Evolutionary conservation across 1,140 invertebrate genomes (phyloP).

Genomic region (Drosophila varians): DNA sequence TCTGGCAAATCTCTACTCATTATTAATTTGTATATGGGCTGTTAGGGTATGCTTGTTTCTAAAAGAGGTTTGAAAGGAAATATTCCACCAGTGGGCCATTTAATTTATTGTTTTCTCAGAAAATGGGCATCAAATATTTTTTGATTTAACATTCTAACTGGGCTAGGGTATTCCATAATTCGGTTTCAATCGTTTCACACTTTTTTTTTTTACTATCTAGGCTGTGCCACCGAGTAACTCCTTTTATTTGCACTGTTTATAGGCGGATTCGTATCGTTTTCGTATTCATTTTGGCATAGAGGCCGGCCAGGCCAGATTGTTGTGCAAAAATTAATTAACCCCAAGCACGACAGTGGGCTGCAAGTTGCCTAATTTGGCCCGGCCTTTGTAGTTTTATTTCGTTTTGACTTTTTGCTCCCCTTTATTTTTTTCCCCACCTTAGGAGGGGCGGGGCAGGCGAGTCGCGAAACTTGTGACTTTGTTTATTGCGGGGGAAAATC

Average conservation of each 20-base stretch:
- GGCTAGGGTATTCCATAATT: constrained; percentile 8
- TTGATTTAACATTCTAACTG: too few relatives aligned
- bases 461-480: constrained; percentile 21
- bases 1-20: constrained; percentile 25
- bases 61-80: neutral
- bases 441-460: constrained; percentile 35
- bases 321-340: constrained; percentile 75
- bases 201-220: constrained; percentile 12
- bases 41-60: constrained; percentile 2
- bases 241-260: constrained; percentile 54
- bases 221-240: constrained; percentile 7
- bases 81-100: too few relatives aligned
- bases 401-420: constrained; percentile 1
- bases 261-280: constrained; percentile 34
- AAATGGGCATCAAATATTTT: too few relatives aligned
- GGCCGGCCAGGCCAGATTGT: constrained; percentile 57
- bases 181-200: neutral
- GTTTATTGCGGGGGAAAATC: constrained; percentile 1
- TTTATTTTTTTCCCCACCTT: constrained; percentile 9
- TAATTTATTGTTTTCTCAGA: too few relatives aligned
- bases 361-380: constrained; percentile 52
- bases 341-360: constrained; percentile 53
- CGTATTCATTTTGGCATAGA: constrained; percentile 22
- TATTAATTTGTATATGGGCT: constrained; percentile 4
- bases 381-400: constrained; percentile 23